Conservation (phyloP, 2,113 vertebrate species). For the Dipodomys ordii region DNA sequence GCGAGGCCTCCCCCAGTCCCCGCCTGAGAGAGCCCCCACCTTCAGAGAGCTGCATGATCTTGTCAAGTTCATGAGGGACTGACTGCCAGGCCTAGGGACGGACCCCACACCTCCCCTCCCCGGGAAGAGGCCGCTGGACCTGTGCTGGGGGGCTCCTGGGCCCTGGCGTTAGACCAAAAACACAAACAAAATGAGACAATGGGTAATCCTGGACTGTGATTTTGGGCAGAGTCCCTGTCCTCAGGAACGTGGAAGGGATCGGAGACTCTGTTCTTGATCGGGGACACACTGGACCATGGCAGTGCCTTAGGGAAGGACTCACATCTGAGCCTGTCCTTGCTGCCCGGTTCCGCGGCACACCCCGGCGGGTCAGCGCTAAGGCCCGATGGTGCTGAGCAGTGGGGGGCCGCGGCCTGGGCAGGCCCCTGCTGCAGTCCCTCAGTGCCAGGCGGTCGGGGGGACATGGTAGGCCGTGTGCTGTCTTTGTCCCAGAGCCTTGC, state of each 20-base stretch:
- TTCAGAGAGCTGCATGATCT: slow-evolving; percentile 60
- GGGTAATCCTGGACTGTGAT: not conserved
- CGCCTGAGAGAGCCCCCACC: not conserved
- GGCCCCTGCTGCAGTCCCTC: not conserved
- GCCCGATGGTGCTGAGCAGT: not conserved
- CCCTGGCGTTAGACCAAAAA: slow-evolving; percentile 20
- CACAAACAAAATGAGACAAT: not conserved
- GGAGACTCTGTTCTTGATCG: not conserved
- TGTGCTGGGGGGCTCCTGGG: not conserved
- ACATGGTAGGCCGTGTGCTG: not conserved
- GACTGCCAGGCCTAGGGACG: not conserved
- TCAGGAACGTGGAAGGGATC: not conserved
- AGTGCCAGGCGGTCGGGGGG: not conserved
- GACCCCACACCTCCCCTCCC: not conserved
- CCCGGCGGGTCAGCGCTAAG: not conserved
- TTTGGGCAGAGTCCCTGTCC: not conserved
- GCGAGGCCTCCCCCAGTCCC: not conserved
- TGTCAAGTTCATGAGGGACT: slow-evolving; percentile 81
- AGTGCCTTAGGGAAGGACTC: fast-evolving
- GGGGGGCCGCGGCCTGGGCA: not conserved
- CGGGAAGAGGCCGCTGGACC: not conserved
- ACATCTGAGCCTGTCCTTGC: not conserved
- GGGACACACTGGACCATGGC: not conserved
- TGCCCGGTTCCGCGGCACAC: not conserved
- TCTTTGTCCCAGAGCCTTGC: not conserved